Percentiles rank a stretch among this genome's conserved stretches.
phyloP scores from a whole-genome alignment of 2,888 invertebrate genomes.

The Cerastoderma edule region DNA sequence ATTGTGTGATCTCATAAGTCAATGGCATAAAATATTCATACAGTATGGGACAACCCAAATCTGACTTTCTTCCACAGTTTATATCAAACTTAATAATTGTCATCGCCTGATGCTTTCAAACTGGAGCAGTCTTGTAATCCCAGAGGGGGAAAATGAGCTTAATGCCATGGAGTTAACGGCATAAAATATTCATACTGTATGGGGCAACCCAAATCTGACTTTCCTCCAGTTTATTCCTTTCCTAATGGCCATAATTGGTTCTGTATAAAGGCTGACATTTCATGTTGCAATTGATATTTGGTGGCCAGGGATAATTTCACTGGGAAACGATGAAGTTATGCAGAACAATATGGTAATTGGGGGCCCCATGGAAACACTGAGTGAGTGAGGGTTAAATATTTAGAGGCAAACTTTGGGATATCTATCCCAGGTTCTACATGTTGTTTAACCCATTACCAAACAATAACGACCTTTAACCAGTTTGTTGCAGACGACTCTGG shows the following conservation, averaged over 20 bases:
- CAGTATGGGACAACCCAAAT: constrained; percentile 14
- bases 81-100: too few relatives aligned
- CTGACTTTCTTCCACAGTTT: constrained; percentile 18
- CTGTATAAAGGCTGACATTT: constrained; percentile 35
- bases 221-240: constrained; percentile 21
- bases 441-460: too few relatives aligned
- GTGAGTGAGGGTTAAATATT: too few relatives aligned
- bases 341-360: constrained; percentile 23
- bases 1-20: too few relatives aligned
- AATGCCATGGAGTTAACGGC: constrained; percentile 7
- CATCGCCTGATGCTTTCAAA: too few relatives aligned
- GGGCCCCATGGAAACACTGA: too few relatives aligned
- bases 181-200: constrained; percentile 30
- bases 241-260: constrained; percentile 19
- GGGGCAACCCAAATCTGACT: constrained; percentile 14
- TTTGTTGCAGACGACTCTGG: too few relatives aligned
- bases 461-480: too few relatives aligned
- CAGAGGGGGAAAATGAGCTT: too few relatives aligned
- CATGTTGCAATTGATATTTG: constrained; percentile 32
- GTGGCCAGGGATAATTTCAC: not conserved
- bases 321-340: constrained; percentile 26
- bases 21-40: constrained; percentile 28
- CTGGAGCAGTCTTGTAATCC: too few relatives aligned
- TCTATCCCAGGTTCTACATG: too few relatives aligned
- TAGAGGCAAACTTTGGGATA: too few relatives aligned